Conservation (phyloP, 1,140 invertebrate species). For the Drosophila erecta region DNA sequence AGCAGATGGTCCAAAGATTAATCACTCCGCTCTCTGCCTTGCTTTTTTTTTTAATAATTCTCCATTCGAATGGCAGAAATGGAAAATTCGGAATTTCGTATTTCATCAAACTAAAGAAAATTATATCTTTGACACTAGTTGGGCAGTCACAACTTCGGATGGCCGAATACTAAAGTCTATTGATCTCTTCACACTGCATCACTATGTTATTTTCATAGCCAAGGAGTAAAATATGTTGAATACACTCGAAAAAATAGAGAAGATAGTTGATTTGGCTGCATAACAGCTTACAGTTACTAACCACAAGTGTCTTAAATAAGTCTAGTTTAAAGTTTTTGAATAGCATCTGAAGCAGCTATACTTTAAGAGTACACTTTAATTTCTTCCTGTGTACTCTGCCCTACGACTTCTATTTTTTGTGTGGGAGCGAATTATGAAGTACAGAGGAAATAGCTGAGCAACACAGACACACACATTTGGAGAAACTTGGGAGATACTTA, state of each 20-base stretch:
- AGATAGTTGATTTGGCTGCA: not conserved
- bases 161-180: too few species aligned
- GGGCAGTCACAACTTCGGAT: too few species aligned
- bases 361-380: not conserved
- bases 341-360: not conserved
- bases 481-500: slow-evolving; percentile 57
- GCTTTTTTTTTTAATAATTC: slow-evolving; percentile 40
- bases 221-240: not conserved
- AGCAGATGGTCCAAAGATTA: slow-evolving; percentile 46
- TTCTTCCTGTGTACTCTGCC: not conserved
- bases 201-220: not conserved
- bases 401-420: slow-evolving; percentile 28
- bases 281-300: not conserved
- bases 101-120: too few species aligned
- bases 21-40: slow-evolving; percentile 31
- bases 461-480: slow-evolving; percentile 27
- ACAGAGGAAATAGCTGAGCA: slow-evolving; percentile 65
- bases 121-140: too few species aligned
- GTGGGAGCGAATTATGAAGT: slow-evolving; percentile 74
- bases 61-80: not conserved
- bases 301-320: not conserved
- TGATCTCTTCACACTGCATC: too few species aligned
- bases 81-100: not conserved
- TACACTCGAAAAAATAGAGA: not conserved
- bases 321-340: too few species aligned